Conservation (phyloP, 2,888 invertebrate species). For the Aphodius sticticus region DNA sequence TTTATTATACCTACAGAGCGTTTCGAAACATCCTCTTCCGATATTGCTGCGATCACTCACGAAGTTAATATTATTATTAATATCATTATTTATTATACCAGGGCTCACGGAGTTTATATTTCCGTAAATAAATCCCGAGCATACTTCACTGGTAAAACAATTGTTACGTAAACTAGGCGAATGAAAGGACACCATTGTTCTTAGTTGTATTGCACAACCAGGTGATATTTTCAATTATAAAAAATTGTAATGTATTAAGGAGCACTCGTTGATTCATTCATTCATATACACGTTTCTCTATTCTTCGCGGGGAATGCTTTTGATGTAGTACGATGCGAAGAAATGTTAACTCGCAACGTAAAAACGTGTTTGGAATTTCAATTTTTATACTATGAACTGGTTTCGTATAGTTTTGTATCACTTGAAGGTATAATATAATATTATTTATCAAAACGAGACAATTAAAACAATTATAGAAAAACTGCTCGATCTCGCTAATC, state of each 20-base stretch:
- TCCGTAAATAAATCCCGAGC: not conserved
- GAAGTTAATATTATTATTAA: not conserved
- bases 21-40: not conserved
- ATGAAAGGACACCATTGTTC: not conserved
- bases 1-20: not conserved
- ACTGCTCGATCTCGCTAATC: too few relatives aligned
- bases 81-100: too few relatives aligned
- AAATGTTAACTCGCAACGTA: not conserved
- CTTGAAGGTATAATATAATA: not conserved
- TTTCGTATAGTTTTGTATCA: not conserved
- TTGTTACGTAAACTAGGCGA: not conserved
- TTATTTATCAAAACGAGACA: too few relatives aligned
- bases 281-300: not conserved
- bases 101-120: not conserved
- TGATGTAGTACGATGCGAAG: not conserved
- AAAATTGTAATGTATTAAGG: not conserved
- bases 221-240: not conserved
- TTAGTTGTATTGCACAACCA: not conserved
- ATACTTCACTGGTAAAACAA: not conserved
- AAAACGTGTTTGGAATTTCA: not conserved
- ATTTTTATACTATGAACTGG: not conserved
- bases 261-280: not conserved
- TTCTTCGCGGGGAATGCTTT: not conserved
- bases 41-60: not conserved
- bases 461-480: too few relatives aligned